These are phyloP conservation scores for Drosophila leonis DNA, from an alignment of 2,888 invertebrate genomes.

Conservation along the genomic window DNA sequence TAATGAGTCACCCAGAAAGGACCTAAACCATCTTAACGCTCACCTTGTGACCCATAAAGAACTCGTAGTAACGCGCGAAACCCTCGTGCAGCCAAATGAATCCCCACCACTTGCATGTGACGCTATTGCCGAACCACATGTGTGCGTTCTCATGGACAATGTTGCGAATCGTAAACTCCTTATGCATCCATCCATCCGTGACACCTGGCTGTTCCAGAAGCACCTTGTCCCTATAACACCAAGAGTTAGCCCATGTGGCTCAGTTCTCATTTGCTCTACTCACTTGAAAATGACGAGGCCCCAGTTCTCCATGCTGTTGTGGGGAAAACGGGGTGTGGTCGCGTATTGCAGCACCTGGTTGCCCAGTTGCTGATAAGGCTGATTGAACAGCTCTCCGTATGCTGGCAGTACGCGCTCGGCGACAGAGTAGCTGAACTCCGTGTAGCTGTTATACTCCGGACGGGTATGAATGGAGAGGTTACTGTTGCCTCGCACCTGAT, in stretches of 20 bases:
- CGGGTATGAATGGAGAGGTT: constrained; percentile 88
- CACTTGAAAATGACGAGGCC: constrained; percentile 93
- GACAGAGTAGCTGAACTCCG: constrained; percentile 87
- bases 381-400: constrained; percentile 89
- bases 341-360: constrained; percentile 91
- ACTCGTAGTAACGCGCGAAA: constrained; percentile 91
- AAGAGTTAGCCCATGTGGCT: too few relatives aligned
- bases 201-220: constrained; percentile 66
- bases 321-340: constrained; percentile 91
- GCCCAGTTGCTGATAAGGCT: constrained; percentile 87
- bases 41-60: constrained; percentile 85
- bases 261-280: constrained; percentile 81
- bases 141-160: constrained; percentile 86
- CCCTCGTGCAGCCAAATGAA: constrained; percentile 88
- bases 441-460: constrained; percentile 88
- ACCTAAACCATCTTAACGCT: background rate
- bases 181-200: constrained; percentile 76
- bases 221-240: constrained; percentile 63
- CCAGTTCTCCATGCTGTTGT: constrained; percentile 96
- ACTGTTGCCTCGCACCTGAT: constrained; percentile 70
- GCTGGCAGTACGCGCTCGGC: constrained; percentile 53
- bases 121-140: constrained; percentile 89
- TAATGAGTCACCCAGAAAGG: background rate
- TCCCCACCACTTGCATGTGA: constrained; percentile 86
- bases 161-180: constrained; percentile 87